These are phyloP conservation scores for Cephalopholis sonnerati DNA, from an alignment of 2,113 vertebrate species.

Conservation along the genomic window DNA sequence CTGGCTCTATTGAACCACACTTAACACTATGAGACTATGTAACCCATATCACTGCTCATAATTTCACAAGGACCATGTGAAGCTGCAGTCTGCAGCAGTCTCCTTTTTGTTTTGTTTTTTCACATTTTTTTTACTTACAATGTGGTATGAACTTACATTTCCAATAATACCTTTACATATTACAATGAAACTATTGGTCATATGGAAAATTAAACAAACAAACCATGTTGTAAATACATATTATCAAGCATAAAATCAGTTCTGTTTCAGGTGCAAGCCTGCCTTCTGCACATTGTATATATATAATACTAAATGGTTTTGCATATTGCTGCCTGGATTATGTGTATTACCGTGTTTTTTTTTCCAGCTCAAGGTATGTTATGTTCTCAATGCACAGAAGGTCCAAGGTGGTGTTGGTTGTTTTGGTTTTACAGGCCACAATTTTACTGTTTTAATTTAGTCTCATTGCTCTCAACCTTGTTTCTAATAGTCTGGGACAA, in stretches of 20 bases:
- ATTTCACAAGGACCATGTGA: neutral
- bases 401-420: neutral
- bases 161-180: neutral
- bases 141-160: too few relatives aligned
- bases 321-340: neutral
- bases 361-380: too few relatives aligned
- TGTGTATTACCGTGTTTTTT: neutral
- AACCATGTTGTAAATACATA: neutral
- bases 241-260: neutral
- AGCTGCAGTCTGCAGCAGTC: neutral
- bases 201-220: neutral
- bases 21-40: neutral
- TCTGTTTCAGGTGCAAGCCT: neutral
- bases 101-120: neutral
- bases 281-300: too few relatives aligned
- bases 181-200: neutral
- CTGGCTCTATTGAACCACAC: neutral
- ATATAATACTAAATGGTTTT: neutral
- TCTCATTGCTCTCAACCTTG: neutral
- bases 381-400: neutral
- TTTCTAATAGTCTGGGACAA: neutral
- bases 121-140: neutral
- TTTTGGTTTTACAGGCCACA: neutral
- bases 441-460: neutral
- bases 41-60: neutral